Base-by-base conservation (phyloP, 1,140 invertebrate genomes). In the Lordiphosa mommai region DNA sequence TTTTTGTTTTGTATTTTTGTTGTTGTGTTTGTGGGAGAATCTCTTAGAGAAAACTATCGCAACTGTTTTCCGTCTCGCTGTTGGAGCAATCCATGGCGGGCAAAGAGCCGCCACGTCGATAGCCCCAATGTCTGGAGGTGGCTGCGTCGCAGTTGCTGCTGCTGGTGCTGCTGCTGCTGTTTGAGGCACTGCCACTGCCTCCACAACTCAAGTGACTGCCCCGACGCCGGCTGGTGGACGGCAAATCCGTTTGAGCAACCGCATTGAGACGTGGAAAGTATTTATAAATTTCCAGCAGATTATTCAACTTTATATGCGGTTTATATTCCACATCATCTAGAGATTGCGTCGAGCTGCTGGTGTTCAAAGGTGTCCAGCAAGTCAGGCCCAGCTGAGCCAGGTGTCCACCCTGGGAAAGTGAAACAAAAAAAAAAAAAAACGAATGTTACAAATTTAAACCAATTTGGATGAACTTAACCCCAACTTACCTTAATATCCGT, bases 301-400 rank as follows among this genome's bases (percentile, higher is more conserved):
- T 87, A 23, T 61, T 58, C n/a, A 88, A 59, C 43, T 61, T 79
- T 3, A 79, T 43, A 20, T 88, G 72, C 14, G 87, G 87, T 46
- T 59, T 68, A 33, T 86, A 72, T 36, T 73, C 46, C 8, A 88
- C 73, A 69, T 69, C 86, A 36, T 60, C 65, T 23, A 82, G 60
- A 38, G 66, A 71, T 32, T 72, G 69, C 0, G 66, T 77, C 4
- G 51, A 46, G 46, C 58, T 77, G 56, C 61, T 67, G 58, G 53
- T 65, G 53, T 56, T 85, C 16, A 93, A 73, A 6, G 94, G 93
- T 58, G 95, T 91, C 94, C 95, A 96, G 8, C 96, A 93, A 0
- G 94, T 96, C 6, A 92, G 93, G 3, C 92, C 93, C 37, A 96
- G 85, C 61, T 93, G 92, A 14, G 95, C 94, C 88, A 94, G 89